phyloP scores from a whole-genome alignment of 2,113 vertebrate species.

The Perca fluviatilis region DNA sequence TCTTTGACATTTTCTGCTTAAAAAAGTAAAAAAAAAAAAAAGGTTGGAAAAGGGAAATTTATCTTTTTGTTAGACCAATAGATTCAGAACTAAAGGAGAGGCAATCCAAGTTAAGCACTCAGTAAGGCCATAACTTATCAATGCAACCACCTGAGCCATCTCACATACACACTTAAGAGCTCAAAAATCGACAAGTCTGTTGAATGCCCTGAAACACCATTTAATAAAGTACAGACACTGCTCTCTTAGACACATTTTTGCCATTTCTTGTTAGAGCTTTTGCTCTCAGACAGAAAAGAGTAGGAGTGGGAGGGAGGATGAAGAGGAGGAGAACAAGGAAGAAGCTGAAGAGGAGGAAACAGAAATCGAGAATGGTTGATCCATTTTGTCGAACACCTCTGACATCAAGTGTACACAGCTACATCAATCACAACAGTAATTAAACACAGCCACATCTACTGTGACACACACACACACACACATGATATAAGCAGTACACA shows the following conservation, averaged over 20 bases:
- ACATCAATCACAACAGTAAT: slow-evolving; percentile 60
- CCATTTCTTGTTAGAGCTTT: neutral
- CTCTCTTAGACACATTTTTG: neutral
- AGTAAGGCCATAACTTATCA: neutral
- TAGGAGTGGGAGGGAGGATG: neutral
- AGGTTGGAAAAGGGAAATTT: neutral
- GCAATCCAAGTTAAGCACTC: slow-evolving; percentile 6
- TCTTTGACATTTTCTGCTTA: neutral
- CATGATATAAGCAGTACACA: slow-evolving; percentile 36
- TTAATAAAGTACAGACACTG: neutral
- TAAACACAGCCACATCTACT: slow-evolving; percentile 19
- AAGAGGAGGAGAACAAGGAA: slow-evolving; percentile 18
- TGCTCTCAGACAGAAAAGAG: neutral
- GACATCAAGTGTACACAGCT: slow-evolving; percentile 32
- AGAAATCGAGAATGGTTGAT: slow-evolving; percentile 5
- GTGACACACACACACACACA: neutral
- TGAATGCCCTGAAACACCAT: neutral
- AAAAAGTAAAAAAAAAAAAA: neutral
- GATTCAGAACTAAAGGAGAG: slow-evolving; percentile 17
- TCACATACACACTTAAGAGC: neutral
- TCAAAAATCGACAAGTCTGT: neutral
- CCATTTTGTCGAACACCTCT: slow-evolving; percentile 32
- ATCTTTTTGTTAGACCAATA: neutral
- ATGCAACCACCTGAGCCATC: neutral
- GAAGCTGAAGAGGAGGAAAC: slow-evolving; percentile 32